Conservation (phyloP, 2,113 vertebrate species). For the Lepus timidus region DNA sequence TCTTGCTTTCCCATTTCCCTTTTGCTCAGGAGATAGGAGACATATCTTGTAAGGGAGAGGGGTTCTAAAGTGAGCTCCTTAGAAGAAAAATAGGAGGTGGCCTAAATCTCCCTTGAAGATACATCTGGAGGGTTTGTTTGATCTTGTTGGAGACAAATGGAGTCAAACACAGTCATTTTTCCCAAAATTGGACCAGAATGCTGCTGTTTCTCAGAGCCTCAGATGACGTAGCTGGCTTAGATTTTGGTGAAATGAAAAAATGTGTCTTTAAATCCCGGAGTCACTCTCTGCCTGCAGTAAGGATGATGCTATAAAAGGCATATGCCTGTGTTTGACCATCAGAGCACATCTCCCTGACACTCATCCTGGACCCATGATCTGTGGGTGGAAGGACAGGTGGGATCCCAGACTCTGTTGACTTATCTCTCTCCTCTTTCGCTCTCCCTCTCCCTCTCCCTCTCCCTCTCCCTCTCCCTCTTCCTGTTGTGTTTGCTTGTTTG, state of each 20-base stretch:
- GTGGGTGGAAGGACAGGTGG: background rate
- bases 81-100: background rate
- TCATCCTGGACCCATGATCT: background rate
- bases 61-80: background rate
- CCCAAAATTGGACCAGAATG: background rate
- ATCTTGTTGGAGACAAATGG: background rate
- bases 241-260: background rate
- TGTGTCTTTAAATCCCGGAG: background rate
- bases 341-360: background rate
- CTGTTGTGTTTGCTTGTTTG: background rate
- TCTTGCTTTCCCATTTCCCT: background rate
- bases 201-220: background rate
- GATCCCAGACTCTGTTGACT: background rate
- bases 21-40: background rate
- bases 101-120: background rate
- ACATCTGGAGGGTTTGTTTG: background rate
- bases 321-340: background rate
- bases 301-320: background rate
- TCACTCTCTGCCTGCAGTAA: background rate
- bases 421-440: background rate
- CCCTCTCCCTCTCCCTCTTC: background rate
- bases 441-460: too few relatives aligned
- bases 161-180: background rate
- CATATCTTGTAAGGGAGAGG: background rate
- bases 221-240: background rate